A percentile compares a stretch with the other conserved stretches of the same genome.
These are phyloP conservation scores for Nanorana parkeri DNA, from an alignment of 2,113 vertebrate genomes.

Conservation along the genomic window DNA sequence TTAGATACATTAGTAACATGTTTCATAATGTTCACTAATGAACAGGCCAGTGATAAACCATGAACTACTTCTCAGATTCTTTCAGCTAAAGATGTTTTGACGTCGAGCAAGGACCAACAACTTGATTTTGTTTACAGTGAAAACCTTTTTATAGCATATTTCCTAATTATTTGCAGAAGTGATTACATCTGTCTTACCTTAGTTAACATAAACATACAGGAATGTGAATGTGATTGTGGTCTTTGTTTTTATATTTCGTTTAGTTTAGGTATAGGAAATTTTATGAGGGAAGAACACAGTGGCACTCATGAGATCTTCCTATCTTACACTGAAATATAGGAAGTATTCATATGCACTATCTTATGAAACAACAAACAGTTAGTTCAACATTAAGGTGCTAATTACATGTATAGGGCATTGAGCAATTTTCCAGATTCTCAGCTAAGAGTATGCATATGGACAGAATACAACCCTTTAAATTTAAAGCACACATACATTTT, in stretches of 20 bases:
- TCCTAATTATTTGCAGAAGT: constrained; percentile 35
- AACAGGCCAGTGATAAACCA: neutral
- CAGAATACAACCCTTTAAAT: too few species aligned
- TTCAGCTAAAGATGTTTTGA: constrained; percentile 32
- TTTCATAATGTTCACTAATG: neutral
- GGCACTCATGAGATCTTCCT: neutral
- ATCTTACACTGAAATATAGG: neutral
- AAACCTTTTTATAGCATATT: constrained; percentile 46
- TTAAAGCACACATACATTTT: too few species aligned
- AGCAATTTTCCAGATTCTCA: too few species aligned
- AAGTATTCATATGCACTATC: neutral
- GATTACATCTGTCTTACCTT: constrained; percentile 48
- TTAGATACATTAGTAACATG: neutral
- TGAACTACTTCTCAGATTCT: constrained; percentile 1
- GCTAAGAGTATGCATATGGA: too few species aligned
- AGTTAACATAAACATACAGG: constrained; percentile 38
- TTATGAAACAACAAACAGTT: neutral
- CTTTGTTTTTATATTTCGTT: constrained; percentile 26
- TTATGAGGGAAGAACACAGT: constrained; percentile 12
- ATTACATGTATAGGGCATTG: too few species aligned
- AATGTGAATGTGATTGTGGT: constrained; percentile 21
- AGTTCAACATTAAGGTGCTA: too few species aligned
- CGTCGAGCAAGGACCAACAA: constrained; percentile 34
- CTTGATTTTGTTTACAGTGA: constrained; percentile 46
- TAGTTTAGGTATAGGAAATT: constrained; percentile 15